Base-by-base conservation (phyloP, 2,113 vertebrate species). In the Cyprinodon brontotheroides region DNA sequence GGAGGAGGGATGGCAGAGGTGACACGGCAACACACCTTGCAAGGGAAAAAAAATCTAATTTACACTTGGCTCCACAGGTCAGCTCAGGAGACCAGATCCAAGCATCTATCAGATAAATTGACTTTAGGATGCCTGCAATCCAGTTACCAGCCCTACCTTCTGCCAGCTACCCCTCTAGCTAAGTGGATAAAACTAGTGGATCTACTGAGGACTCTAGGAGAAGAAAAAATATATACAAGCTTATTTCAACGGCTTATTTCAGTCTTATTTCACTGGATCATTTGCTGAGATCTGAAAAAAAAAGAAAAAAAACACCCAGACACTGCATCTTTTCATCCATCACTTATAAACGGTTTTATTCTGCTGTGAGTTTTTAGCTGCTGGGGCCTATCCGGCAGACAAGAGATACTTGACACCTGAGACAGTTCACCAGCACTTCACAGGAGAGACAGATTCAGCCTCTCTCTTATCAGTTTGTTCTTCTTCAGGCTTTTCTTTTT, bases 51-150 rank as follows among this genome's bases (percentile, higher is more conserved):
- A 89, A 89, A 90, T 85, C 82, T 86, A 84, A 91, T 89, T 89
- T 90, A 88, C 82, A 78, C 86, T 89, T 82, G 89, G 78, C 71
- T 83, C 85, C 77, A 68, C 80, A 89, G 90, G 90, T 92, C 87
- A 89, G 39, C 61, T 76, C 61, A 15, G 38, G 66, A 43, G 86
- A 62, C 79, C 63, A 53, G 80, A 82, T 82, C 79, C 67, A 75
- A 83, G 83, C 89, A 92, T 91, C 80, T 85, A 89, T 91, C 87
- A 92, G 87, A 86, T 80, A 86, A 91, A 91, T 86, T 81, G 76
- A 85, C 89, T 89, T 89, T 76, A 80, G 84, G 85, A 81, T 36
- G 38, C 75, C 40, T 10, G 82, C 81, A 89, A 87, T 88, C 83
- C 82, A 85, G 89, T 86, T 86, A 85, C 80, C 60, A 68, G 77